phyloP scores from a whole-genome alignment of 1,140 invertebrate species.

The Drosophila ironensis region DNA sequence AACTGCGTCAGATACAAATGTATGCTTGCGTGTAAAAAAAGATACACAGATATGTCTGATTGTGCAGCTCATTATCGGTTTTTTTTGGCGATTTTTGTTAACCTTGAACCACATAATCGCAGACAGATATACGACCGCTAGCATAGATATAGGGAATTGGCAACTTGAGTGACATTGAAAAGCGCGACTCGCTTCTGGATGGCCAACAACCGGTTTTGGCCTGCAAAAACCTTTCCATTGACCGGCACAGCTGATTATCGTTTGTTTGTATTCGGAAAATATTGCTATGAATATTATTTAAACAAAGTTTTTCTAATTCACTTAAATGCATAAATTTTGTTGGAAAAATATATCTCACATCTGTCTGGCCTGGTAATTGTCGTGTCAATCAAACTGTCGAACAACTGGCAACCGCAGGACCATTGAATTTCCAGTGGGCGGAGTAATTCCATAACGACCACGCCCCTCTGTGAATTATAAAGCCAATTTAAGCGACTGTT shows the following conservation, averaged over 20 bases:
- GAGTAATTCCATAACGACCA: conserved; percentile 33
- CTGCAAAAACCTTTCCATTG: not conserved
- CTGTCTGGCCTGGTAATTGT: conserved; percentile 13
- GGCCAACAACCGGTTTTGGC: conserved; percentile 22
- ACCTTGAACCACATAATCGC: conserved; percentile 68
- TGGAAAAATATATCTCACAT: conserved; percentile 8
- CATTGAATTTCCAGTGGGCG: conserved; percentile 19
- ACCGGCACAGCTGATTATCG: not conserved
- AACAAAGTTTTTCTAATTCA: no score
- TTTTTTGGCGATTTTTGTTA: conserved; percentile 60
- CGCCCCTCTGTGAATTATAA: conserved; percentile 54
- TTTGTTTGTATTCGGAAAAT: not conserved
- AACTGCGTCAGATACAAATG: not conserved
- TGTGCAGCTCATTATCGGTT: conserved; percentile 65
- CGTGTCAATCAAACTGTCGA: conserved; percentile 41
- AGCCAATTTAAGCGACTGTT: conserved; percentile 55
- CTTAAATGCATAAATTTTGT: no score
- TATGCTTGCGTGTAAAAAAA: not conserved
- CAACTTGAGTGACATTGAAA: conserved; percentile 45
- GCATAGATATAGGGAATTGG: conserved; percentile 39
- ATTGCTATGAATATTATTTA: no score
- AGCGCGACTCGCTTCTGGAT: conserved; percentile 2
- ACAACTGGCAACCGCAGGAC: conserved; percentile 32
- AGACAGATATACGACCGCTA: conserved; percentile 2
- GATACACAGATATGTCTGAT: conserved; percentile 39